phyloP scores from a whole-genome alignment of 2,113 vertebrate species.

The Lichenostomus cassidix region DNA sequence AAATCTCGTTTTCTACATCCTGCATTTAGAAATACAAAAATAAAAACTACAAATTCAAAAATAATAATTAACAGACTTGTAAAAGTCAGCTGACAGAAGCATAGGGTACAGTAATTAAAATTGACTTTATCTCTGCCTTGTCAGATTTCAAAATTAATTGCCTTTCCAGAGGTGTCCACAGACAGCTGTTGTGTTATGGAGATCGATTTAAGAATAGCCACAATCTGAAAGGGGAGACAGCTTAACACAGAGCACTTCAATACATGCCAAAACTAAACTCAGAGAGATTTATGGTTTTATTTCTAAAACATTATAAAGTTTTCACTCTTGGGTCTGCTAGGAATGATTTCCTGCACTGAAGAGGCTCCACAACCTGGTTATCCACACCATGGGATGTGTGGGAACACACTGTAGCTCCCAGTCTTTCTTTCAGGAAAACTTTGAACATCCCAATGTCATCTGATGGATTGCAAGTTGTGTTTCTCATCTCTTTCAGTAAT shows the following conservation, averaged over 20 bases:
- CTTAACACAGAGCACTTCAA: background rate
- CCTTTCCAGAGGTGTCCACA: background rate
- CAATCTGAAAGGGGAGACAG: background rate
- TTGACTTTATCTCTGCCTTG: background rate
- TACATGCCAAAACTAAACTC: background rate
- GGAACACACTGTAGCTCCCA: fast-evolving
- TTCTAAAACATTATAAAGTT: background rate
- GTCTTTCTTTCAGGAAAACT: background rate
- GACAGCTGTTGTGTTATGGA: background rate
- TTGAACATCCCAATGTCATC: background rate
- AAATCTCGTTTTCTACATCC: background rate
- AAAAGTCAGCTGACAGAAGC: background rate
- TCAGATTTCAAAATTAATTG: background rate
- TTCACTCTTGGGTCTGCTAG: background rate
- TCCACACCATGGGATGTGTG: background rate
- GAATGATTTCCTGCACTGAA: background rate
- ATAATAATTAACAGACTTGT: background rate
- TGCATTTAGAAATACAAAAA: background rate
- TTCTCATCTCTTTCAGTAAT: background rate
- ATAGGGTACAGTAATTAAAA: background rate
- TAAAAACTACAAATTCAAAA: background rate
- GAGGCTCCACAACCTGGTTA: background rate
- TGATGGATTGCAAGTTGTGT: background rate
- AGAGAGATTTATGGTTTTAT: background rate
- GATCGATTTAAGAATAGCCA: background rate